A percentile compares a stretch with the other conserved stretches of the same genome.
Evolutionary conservation across 2,113 vertebrate genomes (phyloP).

Genomic region (Sakesphorus luctuosus): DNA sequence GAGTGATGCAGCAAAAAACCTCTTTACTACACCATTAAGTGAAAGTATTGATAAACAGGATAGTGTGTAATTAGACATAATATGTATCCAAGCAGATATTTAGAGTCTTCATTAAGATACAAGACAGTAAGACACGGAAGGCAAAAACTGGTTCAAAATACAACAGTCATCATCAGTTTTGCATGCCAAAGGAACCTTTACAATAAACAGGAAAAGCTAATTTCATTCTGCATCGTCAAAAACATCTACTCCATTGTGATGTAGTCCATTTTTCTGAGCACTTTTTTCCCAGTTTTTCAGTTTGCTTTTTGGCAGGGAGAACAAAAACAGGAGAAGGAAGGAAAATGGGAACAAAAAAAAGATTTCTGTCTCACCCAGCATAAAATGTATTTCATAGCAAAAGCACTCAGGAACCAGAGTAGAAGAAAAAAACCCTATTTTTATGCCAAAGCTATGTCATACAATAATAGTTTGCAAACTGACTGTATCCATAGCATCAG

Average conservation of each 20-base stretch:
- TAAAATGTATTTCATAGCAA: constrained; percentile 23
- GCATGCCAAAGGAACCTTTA: background rate
- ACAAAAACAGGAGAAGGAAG: background rate
- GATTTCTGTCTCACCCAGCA: background rate
- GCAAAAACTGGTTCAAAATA: constrained; percentile 32
- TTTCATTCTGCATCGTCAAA: constrained; percentile 30
- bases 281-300: background rate
- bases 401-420: background rate
- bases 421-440: background rate
- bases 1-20: constrained; percentile 18
- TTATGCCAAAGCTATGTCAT: constrained; percentile 12
- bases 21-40: background rate
- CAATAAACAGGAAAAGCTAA: background rate
- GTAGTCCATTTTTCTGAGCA: background rate
- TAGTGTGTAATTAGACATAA: constrained; percentile 41
- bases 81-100: constrained; percentile 8
- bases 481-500: constrained; percentile 8
- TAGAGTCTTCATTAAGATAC: constrained; percentile 20
- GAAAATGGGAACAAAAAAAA: background rate
- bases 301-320: constrained; percentile 5
- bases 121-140: constrained; percentile 10
- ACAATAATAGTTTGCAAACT: constrained; percentile 27
- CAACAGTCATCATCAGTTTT: constrained; percentile 13
- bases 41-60: background rate
- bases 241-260: background rate